Percentiles rank a stretch among this genome's conserved stretches.
phyloP scores from a whole-genome alignment of 2,113 vertebrate species.

The Verasper variegatus region DNA sequence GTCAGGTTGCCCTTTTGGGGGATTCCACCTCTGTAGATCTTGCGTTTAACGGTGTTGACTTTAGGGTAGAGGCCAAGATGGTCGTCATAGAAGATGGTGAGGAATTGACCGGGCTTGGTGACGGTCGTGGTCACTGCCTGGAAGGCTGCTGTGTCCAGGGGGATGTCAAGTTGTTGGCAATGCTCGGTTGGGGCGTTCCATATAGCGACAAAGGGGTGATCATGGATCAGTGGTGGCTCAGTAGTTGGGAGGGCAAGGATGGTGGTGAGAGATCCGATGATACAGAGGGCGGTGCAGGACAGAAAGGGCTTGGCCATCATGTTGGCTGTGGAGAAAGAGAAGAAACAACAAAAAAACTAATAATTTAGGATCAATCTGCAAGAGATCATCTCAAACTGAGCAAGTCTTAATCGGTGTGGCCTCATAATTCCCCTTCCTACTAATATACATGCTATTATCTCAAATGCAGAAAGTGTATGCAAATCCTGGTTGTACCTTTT shows the following conservation, averaged over 20 bases:
- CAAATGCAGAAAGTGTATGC: too few species aligned
- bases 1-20: slow-evolving; percentile 83
- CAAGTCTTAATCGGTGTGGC: too few species aligned
- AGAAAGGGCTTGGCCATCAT: slow-evolving; percentile 31
- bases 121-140: slow-evolving; percentile 82
- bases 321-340: slow-evolving; percentile 18
- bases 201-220: slow-evolving; percentile 83
- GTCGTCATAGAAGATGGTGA: slow-evolving; percentile 89
- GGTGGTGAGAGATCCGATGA: slow-evolving; percentile 23
- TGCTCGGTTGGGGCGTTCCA: slow-evolving; percentile 89
- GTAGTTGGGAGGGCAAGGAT: slow-evolving; percentile 57
- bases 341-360: neutral
- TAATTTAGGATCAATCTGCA: too few species aligned
- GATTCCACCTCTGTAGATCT: slow-evolving; percentile 79
- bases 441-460: too few species aligned
- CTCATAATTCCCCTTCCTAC: too few species aligned
- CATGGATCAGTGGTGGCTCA: slow-evolving; percentile 77
- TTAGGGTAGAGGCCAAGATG: slow-evolving; percentile 90
- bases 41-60: slow-evolving; percentile 65
- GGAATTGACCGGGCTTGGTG: slow-evolving; percentile 76
- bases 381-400: too few species aligned
- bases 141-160: slow-evolving; percentile 84
- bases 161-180: slow-evolving; percentile 76
- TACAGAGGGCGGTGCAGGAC: slow-evolving; percentile 30
- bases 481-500: too few species aligned